Conservation (phyloP, 2,113 vertebrate genomes). For the Stegastes partitus region DNA sequence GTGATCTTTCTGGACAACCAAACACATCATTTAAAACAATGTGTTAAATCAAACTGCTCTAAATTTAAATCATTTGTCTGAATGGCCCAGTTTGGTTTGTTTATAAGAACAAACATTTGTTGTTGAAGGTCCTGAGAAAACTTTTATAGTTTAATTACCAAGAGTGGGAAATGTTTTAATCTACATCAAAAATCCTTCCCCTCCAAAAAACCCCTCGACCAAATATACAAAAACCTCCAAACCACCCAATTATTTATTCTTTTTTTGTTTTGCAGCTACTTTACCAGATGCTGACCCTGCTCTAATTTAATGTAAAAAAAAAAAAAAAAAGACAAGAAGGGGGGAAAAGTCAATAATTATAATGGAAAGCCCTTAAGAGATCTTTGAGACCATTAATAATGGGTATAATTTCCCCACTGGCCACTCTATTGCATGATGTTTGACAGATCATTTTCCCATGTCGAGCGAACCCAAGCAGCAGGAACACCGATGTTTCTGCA, state of each 20-base stretch:
- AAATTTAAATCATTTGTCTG: constrained; percentile 8
- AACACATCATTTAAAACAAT: constrained; percentile 12
- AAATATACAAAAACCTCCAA: constrained; percentile 1
- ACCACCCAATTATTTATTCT: constrained; percentile 17
- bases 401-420: constrained; percentile 65
- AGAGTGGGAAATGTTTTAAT: constrained; percentile 22
- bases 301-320: constrained; percentile 60
- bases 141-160: constrained; percentile 22
- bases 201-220: neutral
- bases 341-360: constrained; percentile 76
- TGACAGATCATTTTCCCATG: constrained; percentile 58
- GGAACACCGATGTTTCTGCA: constrained; percentile 17
- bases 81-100: constrained; percentile 33
- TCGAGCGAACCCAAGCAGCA: constrained; percentile 38
- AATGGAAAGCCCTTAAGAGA: constrained; percentile 74
- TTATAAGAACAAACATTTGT: constrained; percentile 36
- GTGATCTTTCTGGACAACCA: constrained; percentile 33
- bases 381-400: constrained; percentile 81
- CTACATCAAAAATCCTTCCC: neutral
- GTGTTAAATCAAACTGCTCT: constrained; percentile 7
- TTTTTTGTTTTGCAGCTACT: constrained; percentile 32
- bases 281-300: constrained; percentile 48
- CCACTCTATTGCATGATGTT: constrained; percentile 60
- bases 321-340: constrained; percentile 50
- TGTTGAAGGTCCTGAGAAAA: constrained; percentile 25